phyloP scores from a whole-genome alignment of 1,140 invertebrate species.

The Bombus consobrinus region DNA sequence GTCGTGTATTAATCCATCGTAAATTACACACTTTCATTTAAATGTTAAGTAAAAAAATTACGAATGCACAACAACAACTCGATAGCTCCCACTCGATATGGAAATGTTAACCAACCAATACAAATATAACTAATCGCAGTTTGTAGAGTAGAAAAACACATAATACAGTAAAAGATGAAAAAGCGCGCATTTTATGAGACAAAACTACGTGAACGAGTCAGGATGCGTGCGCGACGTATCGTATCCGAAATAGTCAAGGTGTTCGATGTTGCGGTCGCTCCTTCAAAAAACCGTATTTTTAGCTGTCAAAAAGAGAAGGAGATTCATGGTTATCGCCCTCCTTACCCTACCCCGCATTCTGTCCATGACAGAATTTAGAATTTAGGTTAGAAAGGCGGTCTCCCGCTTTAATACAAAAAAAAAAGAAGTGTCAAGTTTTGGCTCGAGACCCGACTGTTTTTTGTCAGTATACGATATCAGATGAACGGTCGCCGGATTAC shows the following conservation, averaged over 20 bases:
- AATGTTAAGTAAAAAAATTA: background rate
- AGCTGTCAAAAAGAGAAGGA: constrained; percentile 66
- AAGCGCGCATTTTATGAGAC: background rate
- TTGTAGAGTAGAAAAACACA: background rate
- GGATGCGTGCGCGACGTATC: background rate
- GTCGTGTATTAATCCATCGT: background rate
- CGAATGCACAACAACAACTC: background rate
- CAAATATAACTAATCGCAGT: constrained; percentile 8
- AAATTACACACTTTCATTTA: constrained; percentile 4
- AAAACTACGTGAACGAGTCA: constrained; percentile 13
- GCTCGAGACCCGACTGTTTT: background rate
- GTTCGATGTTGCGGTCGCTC: constrained; percentile 6
- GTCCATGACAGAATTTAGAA: constrained; percentile 55
- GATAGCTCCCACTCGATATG: background rate
- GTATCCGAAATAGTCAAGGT: constrained; percentile 55
- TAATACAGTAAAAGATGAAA: background rate
- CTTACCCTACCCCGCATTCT: constrained; percentile 5
- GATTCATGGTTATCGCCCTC: constrained; percentile 8
- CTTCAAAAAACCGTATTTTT: constrained; percentile 70
- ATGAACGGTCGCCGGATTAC: background rate
- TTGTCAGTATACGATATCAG: background rate
- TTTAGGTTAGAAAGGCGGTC: constrained; percentile 63
- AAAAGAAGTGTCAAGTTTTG: constrained; percentile 26
- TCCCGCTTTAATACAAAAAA: constrained; percentile 30
- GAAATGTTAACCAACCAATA: background rate